These are phyloP conservation scores for Drosophila orosa DNA, from an alignment of 1,140 invertebrate genomes.

Conservation along the genomic window DNA sequence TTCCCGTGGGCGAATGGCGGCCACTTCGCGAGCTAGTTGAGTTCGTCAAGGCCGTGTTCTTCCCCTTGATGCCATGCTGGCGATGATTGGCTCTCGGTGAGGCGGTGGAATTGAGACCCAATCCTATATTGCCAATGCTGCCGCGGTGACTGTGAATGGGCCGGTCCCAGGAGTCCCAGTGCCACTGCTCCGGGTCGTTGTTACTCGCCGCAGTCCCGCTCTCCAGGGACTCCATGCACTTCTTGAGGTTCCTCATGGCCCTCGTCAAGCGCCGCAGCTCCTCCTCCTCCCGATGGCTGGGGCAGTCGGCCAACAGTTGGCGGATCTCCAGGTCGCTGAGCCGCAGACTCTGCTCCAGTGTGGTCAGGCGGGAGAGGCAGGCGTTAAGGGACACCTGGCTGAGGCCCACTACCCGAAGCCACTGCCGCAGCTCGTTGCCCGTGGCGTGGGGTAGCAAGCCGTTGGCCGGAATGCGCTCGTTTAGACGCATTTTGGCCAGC, in stretches of 20 bases:
- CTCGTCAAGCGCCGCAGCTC: constrained; percentile 91
- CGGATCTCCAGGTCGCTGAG: constrained; percentile 93
- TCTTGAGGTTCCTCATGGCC: constrained; percentile 93
- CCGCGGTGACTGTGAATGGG: constrained; percentile 84
- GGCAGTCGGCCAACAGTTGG: constrained; percentile 88
- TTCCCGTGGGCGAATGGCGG: constrained; percentile 48
- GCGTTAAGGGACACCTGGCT: constrained; percentile 84
- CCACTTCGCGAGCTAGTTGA: constrained; percentile 46
- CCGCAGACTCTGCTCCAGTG: constrained; percentile 92
- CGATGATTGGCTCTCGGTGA: constrained; percentile 74
- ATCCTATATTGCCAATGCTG: constrained; percentile 71
- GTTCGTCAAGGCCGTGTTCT: constrained; percentile 23
- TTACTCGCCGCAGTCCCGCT: constrained; percentile 52
- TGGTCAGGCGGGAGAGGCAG: constrained; percentile 87
- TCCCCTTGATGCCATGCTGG: constrained; percentile 55
- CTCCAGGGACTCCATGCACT: constrained; percentile 73
- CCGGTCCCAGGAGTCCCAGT: constrained; percentile 97
- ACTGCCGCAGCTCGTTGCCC: constrained; percentile 91
- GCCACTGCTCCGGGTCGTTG: constrained; percentile 87
- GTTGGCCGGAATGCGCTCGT: constrained; percentile 85
- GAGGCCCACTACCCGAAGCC: constrained; percentile 92
- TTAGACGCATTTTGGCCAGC: constrained; percentile 91
- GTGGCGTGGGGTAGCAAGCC: constrained; percentile 85
- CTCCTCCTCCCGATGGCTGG: constrained; percentile 92
- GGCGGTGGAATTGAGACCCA: constrained; percentile 43